Evolutionary conservation across 1,140 invertebrate species (phyloP).

Genomic region (Cherax quadricarinatus): DNA sequence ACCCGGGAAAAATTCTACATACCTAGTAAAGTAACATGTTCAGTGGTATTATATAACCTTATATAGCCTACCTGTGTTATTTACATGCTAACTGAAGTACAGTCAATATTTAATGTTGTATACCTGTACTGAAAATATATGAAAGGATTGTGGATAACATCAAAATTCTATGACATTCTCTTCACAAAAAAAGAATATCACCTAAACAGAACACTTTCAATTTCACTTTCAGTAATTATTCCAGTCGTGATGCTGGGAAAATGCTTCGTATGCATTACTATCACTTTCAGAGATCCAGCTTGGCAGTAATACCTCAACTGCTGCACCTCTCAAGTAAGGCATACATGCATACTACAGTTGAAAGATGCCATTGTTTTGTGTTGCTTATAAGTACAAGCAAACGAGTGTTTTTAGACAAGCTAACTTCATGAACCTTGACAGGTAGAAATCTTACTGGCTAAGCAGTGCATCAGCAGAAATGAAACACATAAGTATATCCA

Average conservation of each 20-base stretch:
- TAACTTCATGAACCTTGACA: conserved; percentile 8
- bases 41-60: conserved; percentile 48
- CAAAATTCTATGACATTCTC: conserved; percentile 49
- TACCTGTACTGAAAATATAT: conserved; percentile 51
- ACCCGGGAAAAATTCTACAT: conserved; percentile 24
- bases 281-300: conserved; percentile 3
- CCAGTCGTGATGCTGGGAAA: neutral
- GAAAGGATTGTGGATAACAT: conserved; percentile 34
- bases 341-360: conserved; percentile 14
- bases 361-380: conserved; percentile 2
- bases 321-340: conserved; percentile 46
- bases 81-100: conserved; percentile 42
- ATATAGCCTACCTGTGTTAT: conserved; percentile 44
- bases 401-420: neutral
- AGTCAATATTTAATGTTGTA: conserved; percentile 40
- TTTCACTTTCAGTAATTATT: conserved; percentile 2
- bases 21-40: conserved; percentile 18
- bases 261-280: neutral
- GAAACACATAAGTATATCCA: neutral
- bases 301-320: conserved; percentile 19
- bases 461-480: neutral
- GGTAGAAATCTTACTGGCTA: conserved; percentile 11
- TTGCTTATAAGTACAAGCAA: conserved; percentile 32
- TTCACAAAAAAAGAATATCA: conserved; percentile 14
- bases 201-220: conserved; percentile 36